Conservation (phyloP, 1,140 invertebrate species). For the Melitaea cinxia region DNA sequence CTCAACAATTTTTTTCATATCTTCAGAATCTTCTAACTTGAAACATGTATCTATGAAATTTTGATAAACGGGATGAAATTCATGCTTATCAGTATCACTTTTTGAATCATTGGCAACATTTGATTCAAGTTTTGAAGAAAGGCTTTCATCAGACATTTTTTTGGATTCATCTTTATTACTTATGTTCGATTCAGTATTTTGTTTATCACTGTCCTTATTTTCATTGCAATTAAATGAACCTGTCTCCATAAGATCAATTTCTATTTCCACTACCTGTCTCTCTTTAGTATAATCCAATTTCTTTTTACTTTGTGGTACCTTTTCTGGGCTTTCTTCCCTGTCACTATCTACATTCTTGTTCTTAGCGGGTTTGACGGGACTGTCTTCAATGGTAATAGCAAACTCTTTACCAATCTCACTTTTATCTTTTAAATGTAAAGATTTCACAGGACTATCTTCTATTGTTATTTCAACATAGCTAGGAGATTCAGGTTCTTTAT, state of each 20-base stretch:
- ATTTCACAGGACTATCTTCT: slow-evolving; percentile 74
- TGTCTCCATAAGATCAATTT: slow-evolving; percentile 47
- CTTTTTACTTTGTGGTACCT: slow-evolving; percentile 62
- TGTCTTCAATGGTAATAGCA: slow-evolving; percentile 69
- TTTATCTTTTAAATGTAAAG: slow-evolving; percentile 33
- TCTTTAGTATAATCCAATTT: slow-evolving; percentile 59
- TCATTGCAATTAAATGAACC: slow-evolving; percentile 5
- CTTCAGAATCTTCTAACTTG: slow-evolving; percentile 69
- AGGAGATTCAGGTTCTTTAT: slow-evolving; percentile 56
- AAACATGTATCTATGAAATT: slow-evolving; percentile 71
- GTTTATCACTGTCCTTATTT: slow-evolving; percentile 18
- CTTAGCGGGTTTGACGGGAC: slow-evolving; percentile 52
- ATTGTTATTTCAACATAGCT: slow-evolving; percentile 71
- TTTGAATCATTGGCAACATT: neutral
- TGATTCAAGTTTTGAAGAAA: neutral
- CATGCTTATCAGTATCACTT: slow-evolving; percentile 23
- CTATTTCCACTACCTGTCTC: slow-evolving; percentile 52
- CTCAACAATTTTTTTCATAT: slow-evolving; percentile 76
- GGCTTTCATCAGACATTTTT: neutral
- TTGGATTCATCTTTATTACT: neutral
- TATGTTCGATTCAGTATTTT: slow-evolving; percentile 9
- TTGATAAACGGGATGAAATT: slow-evolving; percentile 68
- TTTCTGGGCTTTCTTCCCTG: slow-evolving; percentile 40
- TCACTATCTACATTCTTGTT: slow-evolving; percentile 35
- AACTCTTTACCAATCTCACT: slow-evolving; percentile 48